Base-by-base conservation (phyloP, 2,113 vertebrate species). In the Talpa occidentalis region DNA sequence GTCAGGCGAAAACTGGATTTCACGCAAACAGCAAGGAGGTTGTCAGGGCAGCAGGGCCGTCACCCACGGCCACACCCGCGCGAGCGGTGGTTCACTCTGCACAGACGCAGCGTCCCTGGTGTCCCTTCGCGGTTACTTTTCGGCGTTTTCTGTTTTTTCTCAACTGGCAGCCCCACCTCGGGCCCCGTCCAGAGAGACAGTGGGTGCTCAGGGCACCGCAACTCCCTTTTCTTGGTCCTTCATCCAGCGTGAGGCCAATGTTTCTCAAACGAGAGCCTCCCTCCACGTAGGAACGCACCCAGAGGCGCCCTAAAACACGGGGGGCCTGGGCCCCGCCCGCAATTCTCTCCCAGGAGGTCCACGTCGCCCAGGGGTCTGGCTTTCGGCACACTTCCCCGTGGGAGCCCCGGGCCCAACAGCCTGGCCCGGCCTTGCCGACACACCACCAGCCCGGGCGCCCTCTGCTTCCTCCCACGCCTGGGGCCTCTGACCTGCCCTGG, bases 21-120 rank as follows among this genome's bases (percentile, higher is more conserved):
- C 82, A n/a, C 44, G 62, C 28, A 14, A 24, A 5, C 26, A 28
- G 4, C 4, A 1, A 15, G 32, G 0, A 24, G 16, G 56, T 14
- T 32, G 56, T 59, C 28, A 19, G 84, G 0, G 5, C 2, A 2
- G 0, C n/a, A n/a, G n/a, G n/a, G n/a, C n/a, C n/a, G n/a, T n/a
- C n/a, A n/a, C n/a, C n/a, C n/a, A n/a, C n/a, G n/a, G n/a, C n/a
- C n/a, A n/a, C n/a, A n/a, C n/a, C n/a, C n/a, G n/a, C n/a, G n/a
- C n/a, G n/a, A n/a, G n/a, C n/a, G n/a, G n/a, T n/a, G n/a, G n/a
- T n/a, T n/a, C n/a, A n/a, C n/a, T n/a, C n/a, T n/a, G n/a, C n/a
- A n/a, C n/a, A n/a, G n/a, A n/a, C n/a, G n/a, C n/a, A n/a, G n/a
- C n/a, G n/a, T n/a, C n/a, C n/a, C n/a, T n/a, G n/a, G n/a, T n/a